These are phyloP conservation scores for Poliocrania exsul DNA, from an alignment of 2,797 vertebrate species.

Conservation along the genomic window DNA sequence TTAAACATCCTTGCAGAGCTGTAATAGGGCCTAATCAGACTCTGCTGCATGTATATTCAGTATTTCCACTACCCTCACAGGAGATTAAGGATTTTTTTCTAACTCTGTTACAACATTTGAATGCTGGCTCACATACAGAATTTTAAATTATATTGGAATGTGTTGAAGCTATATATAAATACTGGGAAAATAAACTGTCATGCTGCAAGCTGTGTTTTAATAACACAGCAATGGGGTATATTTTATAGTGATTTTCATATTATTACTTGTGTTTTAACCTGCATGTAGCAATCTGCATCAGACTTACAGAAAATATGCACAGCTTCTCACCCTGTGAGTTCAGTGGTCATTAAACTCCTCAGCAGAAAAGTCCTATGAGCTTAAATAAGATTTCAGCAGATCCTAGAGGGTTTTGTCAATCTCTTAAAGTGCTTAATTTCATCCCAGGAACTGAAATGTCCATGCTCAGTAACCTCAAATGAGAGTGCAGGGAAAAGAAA, in stretches of 20 bases:
- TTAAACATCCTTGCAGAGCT: not conserved
- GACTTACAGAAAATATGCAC: not conserved
- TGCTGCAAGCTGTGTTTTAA: slow-evolving; percentile 31
- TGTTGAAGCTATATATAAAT: slow-evolving; percentile 21
- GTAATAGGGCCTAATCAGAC: not conserved
- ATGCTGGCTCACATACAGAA: not conserved
- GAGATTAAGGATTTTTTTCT: slow-evolving; percentile 1
- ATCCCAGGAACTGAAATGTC: not conserved
- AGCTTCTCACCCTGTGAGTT: not conserved
- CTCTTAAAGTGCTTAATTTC: not conserved
- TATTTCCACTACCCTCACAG: not conserved
- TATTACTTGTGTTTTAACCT: not conserved
- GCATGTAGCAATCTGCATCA: not conserved
- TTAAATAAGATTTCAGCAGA: not conserved
- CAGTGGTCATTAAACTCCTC: slow-evolving; percentile 1
- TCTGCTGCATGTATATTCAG: not conserved
- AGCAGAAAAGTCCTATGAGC: not conserved
- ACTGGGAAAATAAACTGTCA: slow-evolving; percentile 2
- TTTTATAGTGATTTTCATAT: slow-evolving; percentile 7
- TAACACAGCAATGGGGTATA: not conserved
- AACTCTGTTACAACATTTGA: not conserved
- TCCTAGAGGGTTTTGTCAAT: not conserved
- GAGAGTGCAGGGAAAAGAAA: not conserved
- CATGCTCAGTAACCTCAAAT: not conserved
- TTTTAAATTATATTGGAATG: not conserved